Evolutionary conservation across 2,113 vertebrate species (phyloP), one percentile per base, ranked within the genome.

Genomic region (Andinoacara biseriatus): DNA sequence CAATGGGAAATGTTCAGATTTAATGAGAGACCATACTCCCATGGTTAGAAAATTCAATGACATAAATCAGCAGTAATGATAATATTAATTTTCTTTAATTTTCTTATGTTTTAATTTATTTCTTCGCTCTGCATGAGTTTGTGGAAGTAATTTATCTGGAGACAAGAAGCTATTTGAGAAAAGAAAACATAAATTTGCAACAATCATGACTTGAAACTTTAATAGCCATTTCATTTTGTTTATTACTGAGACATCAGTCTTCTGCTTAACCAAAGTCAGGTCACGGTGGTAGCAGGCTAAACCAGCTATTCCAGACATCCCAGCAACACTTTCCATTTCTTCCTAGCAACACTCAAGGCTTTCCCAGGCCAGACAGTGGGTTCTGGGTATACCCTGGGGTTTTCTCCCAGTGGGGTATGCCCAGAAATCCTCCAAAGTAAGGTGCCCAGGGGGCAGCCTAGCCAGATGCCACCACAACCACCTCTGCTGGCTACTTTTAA

Each of bases 1-100:
- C 24, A 74, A 67, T 58, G 40, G 60, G 9, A 80, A 80, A 74
- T 60, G 26, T 60, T 46, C 65, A 29, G 65, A 84, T 81, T 65
- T 74, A 59, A 35, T 49, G 18, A 46, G 26, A 56, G 76, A 24
- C 14, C 67, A 57, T 69, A 14, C 43, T 46, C 40, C 40, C 11
- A 43, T 43, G 40, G 40, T 49, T 49, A 49, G 3, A 17, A 26
- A 14, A 38, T 11, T 20, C 5, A 7, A 10, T 63, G 3, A 10
- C 49, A 38, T 35, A 61, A 38, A 74, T n/a, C 22, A 56, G 4
- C 38, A 82, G 22, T n/a, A 74, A 60, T 31, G 6, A 26, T 24
- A 74, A 60, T 9, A 33, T n/a, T 38, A 40, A 24, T 35, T 22
- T 61, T 58, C 22, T 18, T 40, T 9, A 38, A 6, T 35, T 7